phyloP scores from a whole-genome alignment of 2,113 vertebrate genomes.

The Eurypyga helias region DNA sequence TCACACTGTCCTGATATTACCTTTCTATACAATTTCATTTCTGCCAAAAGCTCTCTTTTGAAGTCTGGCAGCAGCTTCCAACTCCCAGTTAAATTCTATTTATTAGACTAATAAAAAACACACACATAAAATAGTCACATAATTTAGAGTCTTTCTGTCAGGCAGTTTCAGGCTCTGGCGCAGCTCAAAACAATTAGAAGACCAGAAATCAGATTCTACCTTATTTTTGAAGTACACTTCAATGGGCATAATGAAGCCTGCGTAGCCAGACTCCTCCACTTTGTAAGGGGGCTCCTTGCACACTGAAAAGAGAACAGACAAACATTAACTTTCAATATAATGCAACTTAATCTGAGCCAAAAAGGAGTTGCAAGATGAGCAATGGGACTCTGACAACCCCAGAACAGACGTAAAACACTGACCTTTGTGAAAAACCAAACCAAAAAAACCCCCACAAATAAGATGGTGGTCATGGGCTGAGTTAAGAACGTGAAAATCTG shows the following conservation, averaged over 20 bases:
- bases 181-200: conserved; percentile 60
- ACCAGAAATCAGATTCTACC: conserved; percentile 77
- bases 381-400: background rate
- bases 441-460: background rate
- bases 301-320: conserved; percentile 79
- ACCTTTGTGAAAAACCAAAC: background rate
- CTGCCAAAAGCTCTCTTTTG: conserved; percentile 56
- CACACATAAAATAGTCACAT: conserved; percentile 50
- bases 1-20: conserved; percentile 17
- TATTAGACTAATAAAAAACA: conserved; percentile 69
- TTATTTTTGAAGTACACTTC: conserved; percentile 99
- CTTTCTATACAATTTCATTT: conserved; percentile 6
- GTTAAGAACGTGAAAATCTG: background rate
- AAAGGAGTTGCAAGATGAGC: background rate
- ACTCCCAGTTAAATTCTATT: conserved; percentile 63
- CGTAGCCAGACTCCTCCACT: conserved; percentile 98
- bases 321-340: background rate
- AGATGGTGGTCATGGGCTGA: conserved; percentile 9
- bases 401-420: background rate
- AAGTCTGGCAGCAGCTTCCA: conserved; percentile 58
- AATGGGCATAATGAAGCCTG: conserved; percentile 98
- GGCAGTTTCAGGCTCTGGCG: conserved; percentile 50
- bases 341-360: background rate
- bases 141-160: conserved; percentile 47
- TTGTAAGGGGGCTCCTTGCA: conserved; percentile 99